These are phyloP conservation scores for Saccopteryx leptura DNA, from an alignment of 2,113 vertebrate genomes.

Conservation along the genomic window DNA sequence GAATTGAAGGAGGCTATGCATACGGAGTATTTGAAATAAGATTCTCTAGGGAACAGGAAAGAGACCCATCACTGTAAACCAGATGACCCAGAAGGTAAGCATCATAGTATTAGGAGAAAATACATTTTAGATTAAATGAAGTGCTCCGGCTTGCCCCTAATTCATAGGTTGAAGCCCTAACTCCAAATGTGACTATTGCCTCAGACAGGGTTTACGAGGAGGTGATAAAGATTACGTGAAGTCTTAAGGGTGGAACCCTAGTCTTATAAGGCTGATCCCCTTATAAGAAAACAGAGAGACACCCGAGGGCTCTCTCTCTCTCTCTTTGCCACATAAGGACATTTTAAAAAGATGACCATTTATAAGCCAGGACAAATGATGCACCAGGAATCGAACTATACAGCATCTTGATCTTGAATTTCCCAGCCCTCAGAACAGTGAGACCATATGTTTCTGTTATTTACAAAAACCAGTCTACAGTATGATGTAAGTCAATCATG, in stretches of 20 bases:
- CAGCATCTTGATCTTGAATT: not conserved
- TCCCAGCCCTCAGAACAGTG: not conserved
- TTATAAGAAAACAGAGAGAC: not conserved
- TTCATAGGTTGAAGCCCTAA: not conserved
- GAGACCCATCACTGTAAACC: not conserved
- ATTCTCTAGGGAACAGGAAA: not conserved
- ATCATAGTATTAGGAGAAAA: not conserved
- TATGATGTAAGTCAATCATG: not conserved
- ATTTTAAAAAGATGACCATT: not conserved
- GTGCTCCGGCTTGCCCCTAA: not conserved
- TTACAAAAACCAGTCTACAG: not conserved
- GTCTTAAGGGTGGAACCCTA: accelerated
- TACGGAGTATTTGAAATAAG: not conserved
- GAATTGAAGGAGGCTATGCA: no score
- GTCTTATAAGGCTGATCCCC: accelerated
- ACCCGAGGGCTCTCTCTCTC: not conserved
- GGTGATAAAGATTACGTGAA: not conserved
- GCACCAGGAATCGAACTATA: not conserved
- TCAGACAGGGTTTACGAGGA: not conserved
- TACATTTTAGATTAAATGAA: not conserved
- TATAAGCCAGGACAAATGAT: not conserved
- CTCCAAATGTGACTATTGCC: not conserved
- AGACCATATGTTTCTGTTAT: not conserved
- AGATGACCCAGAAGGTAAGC: not conserved
- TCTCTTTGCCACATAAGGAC: not conserved